Percentiles rank a stretch among this genome's conserved stretches.
Evolutionary conservation across 2,888 invertebrate genomes (phyloP).

Genomic region (Philhelius pedissequus): DNA sequence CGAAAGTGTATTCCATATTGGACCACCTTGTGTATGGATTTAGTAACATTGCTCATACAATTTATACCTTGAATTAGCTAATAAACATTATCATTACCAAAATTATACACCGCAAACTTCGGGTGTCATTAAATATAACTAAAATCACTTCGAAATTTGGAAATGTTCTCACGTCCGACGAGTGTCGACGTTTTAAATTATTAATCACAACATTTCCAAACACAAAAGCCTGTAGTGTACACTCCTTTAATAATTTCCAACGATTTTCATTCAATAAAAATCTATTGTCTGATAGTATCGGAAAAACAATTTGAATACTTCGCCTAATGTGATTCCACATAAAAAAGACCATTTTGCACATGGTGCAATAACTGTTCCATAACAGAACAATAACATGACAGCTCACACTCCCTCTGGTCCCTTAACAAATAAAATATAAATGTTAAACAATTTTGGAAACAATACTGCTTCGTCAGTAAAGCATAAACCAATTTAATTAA

Average conservation of each 20-base stretch:
- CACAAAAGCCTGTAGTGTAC: neutral
- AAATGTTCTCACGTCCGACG: neutral
- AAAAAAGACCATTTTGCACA: neutral
- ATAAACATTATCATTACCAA: too few species aligned
- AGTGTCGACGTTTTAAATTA: neutral
- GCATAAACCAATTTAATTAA: neutral
- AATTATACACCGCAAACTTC: too few species aligned
- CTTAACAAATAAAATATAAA: neutral
- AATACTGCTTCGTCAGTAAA: neutral
- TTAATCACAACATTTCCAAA: neutral
- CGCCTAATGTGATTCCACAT: neutral
- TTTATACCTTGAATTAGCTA: too few species aligned
- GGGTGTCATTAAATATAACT: too few species aligned
- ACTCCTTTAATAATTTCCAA: neutral
- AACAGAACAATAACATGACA: neutral
- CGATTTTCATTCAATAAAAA: neutral
- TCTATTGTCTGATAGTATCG: neutral
- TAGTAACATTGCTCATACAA: too few species aligned
- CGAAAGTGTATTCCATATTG: too few species aligned
- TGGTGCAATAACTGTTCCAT: neutral
- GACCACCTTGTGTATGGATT: too few species aligned
- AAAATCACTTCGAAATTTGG: neutral
- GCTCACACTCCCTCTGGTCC: neutral
- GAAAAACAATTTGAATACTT: neutral
- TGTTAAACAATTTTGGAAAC: neutral